Conservation (phyloP, 2,113 vertebrate species). For the Elephas maximus region DNA sequence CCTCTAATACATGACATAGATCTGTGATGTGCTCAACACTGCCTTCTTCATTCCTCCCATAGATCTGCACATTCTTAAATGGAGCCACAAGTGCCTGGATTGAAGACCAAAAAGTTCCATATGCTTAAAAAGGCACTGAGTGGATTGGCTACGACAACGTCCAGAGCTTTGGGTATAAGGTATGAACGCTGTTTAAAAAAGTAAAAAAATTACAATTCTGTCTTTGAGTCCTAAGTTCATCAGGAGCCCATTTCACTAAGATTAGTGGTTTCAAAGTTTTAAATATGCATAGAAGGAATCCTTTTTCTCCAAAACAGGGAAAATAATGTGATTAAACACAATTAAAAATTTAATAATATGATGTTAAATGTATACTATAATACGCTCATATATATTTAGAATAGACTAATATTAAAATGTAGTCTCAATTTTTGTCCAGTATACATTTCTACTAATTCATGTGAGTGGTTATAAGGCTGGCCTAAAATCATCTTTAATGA, state of each 20-base stretch:
- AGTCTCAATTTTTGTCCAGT: not conserved
- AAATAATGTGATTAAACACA: not conserved
- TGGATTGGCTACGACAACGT: constrained; percentile 91
- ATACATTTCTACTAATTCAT: not conserved
- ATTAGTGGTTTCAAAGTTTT: not conserved
- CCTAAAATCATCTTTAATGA: not conserved
- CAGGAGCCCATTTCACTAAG: not conserved
- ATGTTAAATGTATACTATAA: not conserved
- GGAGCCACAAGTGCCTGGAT: constrained; percentile 87
- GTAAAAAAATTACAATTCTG: not conserved
- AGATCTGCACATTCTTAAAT: constrained; percentile 89
- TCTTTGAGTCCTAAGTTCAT: not conserved
- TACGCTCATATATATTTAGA: not conserved
- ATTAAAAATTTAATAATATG: not conserved
- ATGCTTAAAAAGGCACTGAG: constrained; percentile 88
- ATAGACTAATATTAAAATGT: not conserved
- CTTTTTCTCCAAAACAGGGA: not conserved
- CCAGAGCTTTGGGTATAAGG: constrained; percentile 89
- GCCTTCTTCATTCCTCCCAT: not conserved
- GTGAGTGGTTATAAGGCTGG: not conserved
- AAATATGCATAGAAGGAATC: not conserved
- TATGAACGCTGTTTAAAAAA: constrained; percentile 54
- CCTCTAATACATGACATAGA: not conserved
- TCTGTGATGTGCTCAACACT: not conserved
- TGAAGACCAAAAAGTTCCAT: constrained; percentile 90